A percentile compares a stretch with the other conserved stretches of the same genome.
Evolutionary conservation across 2,888 invertebrate species (phyloP).

Genomic region (Amaurobius ferox): DNA sequence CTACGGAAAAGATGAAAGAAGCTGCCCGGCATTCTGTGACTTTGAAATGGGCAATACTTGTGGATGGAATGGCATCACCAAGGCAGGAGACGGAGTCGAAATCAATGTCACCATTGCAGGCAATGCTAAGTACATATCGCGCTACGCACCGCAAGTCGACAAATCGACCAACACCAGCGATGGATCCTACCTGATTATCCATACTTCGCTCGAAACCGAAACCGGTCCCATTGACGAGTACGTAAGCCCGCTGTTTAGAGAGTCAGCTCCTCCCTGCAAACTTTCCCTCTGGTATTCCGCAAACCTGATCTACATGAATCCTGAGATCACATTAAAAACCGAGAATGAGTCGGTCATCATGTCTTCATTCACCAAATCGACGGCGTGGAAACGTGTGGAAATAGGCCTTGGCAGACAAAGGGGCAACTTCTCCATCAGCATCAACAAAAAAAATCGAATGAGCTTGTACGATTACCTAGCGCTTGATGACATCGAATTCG

Average conservation of each 20-base stretch:
- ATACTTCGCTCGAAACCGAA: slow-evolving; percentile 14
- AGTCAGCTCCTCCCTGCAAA: slow-evolving; percentile 53
- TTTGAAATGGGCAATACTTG: slow-evolving; percentile 63
- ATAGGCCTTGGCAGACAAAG: slow-evolving; percentile 56
- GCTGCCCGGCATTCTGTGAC: slow-evolving; percentile 66
- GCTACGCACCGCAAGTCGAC: slow-evolving; percentile 38
- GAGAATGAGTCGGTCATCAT: slow-evolving; percentile 8
- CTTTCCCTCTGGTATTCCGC: slow-evolving; percentile 48
- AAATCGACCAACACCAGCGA: slow-evolving; percentile 51
- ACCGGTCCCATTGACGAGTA: slow-evolving; percentile 24
- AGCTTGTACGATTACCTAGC: slow-evolving; percentile 35
- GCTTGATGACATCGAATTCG: slow-evolving; percentile 68
- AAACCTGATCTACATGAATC: not conserved
- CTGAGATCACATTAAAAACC: slow-evolving; percentile 13
- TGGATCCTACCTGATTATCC: slow-evolving; percentile 61
- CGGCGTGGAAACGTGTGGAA: slow-evolving; percentile 36
- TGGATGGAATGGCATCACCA: slow-evolving; percentile 45
- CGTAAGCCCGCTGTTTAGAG: slow-evolving; percentile 45
- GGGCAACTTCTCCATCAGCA: slow-evolving; percentile 36
- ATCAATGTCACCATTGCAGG: slow-evolving; percentile 56
- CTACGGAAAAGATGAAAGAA: slow-evolving; percentile 69
- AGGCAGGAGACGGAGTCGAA: slow-evolving; percentile 33
- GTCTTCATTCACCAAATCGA: not conserved
- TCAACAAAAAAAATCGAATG: slow-evolving; percentile 23
- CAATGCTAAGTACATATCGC: slow-evolving; percentile 11